phyloP scores from a whole-genome alignment of 2,113 vertebrate species.

The Delphinapterus leucas region DNA sequence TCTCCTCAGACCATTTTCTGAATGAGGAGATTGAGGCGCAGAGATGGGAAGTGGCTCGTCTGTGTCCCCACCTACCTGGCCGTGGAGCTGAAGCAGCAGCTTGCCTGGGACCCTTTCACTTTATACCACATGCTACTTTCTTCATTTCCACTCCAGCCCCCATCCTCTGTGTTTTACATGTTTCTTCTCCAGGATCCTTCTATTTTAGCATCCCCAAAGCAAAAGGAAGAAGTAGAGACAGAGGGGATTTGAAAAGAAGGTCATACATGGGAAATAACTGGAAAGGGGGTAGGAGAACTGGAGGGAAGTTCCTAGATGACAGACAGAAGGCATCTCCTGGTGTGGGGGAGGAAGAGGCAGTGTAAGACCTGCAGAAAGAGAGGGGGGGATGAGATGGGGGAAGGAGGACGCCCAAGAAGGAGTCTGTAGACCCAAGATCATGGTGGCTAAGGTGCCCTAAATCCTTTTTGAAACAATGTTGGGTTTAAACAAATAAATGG shows the following conservation, averaged over 20 bases:
- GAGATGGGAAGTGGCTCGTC: neutral
- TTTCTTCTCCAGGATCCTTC: neutral
- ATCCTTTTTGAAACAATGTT: neutral
- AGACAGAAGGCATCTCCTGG: neutral
- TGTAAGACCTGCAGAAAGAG: neutral
- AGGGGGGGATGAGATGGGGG: neutral
- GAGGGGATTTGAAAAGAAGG: neutral
- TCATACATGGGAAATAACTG: neutral
- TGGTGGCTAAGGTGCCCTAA: no score
- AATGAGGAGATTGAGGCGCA: neutral
- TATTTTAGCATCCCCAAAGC: neutral
- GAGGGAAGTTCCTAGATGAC: neutral
- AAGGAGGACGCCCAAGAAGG: neutral
- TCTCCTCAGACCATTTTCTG: neutral
- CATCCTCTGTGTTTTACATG: rapidly evolving
- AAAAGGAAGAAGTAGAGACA: neutral
- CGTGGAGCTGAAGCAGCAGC: no score
- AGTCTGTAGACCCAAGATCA: neutral
- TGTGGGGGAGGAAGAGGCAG: neutral
- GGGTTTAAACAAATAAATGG: neutral
- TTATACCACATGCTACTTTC: rapidly evolving
- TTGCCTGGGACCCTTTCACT: neutral
- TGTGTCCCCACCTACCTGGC: neutral
- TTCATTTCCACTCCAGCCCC: neutral
- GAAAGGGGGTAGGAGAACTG: neutral